These are phyloP conservation scores for Grammomys surdaster DNA, from an alignment of 2,113 vertebrate genomes.

Conservation along the genomic window DNA sequence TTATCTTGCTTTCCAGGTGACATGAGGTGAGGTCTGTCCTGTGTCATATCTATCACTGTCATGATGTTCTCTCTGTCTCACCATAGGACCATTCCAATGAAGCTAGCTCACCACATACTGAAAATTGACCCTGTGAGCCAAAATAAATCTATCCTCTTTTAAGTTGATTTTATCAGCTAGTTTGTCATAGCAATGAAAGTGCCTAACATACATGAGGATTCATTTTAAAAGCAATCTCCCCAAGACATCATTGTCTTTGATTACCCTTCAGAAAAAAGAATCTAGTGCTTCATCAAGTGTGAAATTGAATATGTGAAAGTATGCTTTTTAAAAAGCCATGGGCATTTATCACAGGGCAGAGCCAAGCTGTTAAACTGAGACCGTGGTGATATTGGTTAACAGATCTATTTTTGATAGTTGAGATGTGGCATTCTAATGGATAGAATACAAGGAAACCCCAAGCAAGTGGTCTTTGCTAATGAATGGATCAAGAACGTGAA, in stretches of 20 bases:
- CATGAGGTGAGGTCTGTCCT: neutral
- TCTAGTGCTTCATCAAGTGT: neutral
- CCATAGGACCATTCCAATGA: neutral
- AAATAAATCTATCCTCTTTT: neutral
- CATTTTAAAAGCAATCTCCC: constrained; percentile 48
- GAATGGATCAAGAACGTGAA: neutral
- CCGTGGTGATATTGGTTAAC: neutral
- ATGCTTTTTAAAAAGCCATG: constrained; percentile 11
- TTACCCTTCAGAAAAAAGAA: constrained; percentile 36
- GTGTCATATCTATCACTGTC: neutral
- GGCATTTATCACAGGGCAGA: neutral
- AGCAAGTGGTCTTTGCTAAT: neutral
- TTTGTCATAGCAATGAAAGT: constrained; percentile 15
- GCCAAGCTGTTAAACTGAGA: neutral
- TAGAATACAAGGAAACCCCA: neutral
- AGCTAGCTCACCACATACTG: neutral
- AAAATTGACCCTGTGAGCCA: neutral
- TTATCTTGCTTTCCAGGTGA: neutral
- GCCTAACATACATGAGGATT: constrained; percentile 6
- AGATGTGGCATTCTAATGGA: neutral
- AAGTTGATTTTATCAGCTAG: constrained; percentile 15
- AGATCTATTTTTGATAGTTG: neutral
- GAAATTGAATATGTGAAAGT: constrained; percentile 47
- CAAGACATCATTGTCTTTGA: constrained; percentile 42
- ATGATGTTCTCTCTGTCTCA: neutral